Evolutionary conservation across 2,888 invertebrate species (phyloP), one percentile per base, ranked within the genome.

Genomic region (Amphipyra tragopoginis): DNA sequence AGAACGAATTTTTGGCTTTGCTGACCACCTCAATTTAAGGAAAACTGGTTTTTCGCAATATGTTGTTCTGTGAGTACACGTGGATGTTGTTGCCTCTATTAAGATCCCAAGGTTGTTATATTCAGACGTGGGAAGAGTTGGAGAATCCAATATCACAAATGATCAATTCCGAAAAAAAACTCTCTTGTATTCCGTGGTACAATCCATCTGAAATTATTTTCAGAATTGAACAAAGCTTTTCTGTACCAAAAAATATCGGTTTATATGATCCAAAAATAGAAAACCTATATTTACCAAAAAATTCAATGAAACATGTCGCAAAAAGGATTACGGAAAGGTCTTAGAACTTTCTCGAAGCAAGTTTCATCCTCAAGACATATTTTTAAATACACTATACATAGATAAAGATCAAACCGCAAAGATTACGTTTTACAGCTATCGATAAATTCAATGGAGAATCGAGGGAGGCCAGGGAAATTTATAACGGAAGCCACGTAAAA

Each of bases 401-500:
- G 82, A 78, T 64, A 75, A 51, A 56, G 56, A 77, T 79, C 74
- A 53, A 60, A 53, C 59, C 47, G 79, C 81, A 66, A 67, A 75
- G 62, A 80, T 80, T 85, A 86, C 83, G 83, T 82, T 81, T 79
- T 78, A 75, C 80, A 73, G 72, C 73, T 70, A 83, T 72, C 81
- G 72, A 82, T 85, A 81, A 81, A 81, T 78, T 66, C 59, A 58
- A 76, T 67, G 65, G 66, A 75, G 73, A 72, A 66, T 60, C 70
- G 66, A 57, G 51, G 71, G 68, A 63, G 56, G 63, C 52, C 56
- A 67, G 43, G 72, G 75, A 65, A 83, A 86, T 88, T 87, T 87
- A 87, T 83, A 83, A 85, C 84, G 85, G 86, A 86, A 86, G 75
- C 79, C 62, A 62, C 70, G 76, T 83, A 82, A 87, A 83, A 85